phyloP scores from a whole-genome alignment of 2,797 vertebrate species.

The Muscicapa striata region DNA sequence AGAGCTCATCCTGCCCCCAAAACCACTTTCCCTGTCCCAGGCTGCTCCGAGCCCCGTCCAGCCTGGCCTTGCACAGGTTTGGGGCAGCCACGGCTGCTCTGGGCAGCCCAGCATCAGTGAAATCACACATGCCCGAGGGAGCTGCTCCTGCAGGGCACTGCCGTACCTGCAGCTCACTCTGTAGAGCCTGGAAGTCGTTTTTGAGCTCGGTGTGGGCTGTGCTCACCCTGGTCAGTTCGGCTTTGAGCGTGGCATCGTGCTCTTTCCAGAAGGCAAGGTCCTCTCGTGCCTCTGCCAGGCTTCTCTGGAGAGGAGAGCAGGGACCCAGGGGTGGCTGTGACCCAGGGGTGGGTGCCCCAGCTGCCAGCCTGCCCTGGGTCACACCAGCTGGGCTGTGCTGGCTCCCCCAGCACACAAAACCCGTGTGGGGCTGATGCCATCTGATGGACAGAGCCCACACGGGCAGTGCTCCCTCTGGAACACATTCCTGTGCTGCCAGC shows the following conservation, averaged over 20 bases:
- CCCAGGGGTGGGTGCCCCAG: background rate
- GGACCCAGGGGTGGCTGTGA: background rate
- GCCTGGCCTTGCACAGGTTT: fast-evolving
- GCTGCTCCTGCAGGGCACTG: fast-evolving
- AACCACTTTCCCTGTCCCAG: fast-evolving
- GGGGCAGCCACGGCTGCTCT: background rate
- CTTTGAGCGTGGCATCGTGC: slow-evolving; percentile 79
- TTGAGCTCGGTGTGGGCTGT: slow-evolving; percentile 74
- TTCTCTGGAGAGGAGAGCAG: slow-evolving; percentile 75
- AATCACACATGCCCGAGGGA: fast-evolving
- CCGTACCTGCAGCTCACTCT: slow-evolving; percentile 85
- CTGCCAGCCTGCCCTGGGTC: background rate
- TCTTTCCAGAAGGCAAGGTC: slow-evolving; percentile 84
- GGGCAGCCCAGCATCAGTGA: fast-evolving
- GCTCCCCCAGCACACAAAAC: background rate
- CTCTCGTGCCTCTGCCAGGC: slow-evolving; percentile 73
- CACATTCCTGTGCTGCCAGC: background rate
- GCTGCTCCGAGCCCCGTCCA: background rate
- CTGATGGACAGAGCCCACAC: background rate
- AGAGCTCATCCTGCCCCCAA: background rate
- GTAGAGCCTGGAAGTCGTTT: slow-evolving; percentile 80
- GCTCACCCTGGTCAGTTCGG: slow-evolving; percentile 72
- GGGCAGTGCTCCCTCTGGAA: background rate
- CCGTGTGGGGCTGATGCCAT: background rate
- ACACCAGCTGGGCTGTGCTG: background rate